phyloP scores from a whole-genome alignment of 2,888 invertebrate genomes.

The Pachycephus smyrnensis region DNA sequence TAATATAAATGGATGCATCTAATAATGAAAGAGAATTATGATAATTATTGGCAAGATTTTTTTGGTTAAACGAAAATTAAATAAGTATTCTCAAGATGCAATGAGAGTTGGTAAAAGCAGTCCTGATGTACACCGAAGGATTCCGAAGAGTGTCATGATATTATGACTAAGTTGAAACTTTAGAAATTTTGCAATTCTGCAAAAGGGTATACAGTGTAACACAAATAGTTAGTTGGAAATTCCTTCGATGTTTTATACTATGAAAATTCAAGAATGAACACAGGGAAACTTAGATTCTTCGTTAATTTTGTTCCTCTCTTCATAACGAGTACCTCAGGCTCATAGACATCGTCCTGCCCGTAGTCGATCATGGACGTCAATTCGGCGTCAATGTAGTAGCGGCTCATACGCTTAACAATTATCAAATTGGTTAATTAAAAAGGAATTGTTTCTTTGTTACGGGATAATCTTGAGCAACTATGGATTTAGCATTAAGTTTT shows the following conservation, averaged over 20 bases:
- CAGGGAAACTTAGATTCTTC: slow-evolving; percentile 16
- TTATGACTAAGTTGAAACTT: background rate
- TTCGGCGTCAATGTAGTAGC: slow-evolving; percentile 85
- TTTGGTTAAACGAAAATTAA: slow-evolving; percentile 1
- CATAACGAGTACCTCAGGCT: slow-evolving; percentile 57
- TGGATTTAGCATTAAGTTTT: background rate
- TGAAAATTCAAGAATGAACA: background rate
- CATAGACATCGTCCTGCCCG: slow-evolving; percentile 71
- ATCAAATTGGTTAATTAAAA: slow-evolving; percentile 16
- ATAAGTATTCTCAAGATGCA: background rate
- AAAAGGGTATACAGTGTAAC: background rate
- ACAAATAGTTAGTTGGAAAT: background rate
- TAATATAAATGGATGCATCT: slow-evolving; percentile 4
- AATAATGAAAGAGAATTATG: slow-evolving; percentile 6
- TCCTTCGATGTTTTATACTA: background rate
- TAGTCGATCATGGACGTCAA: slow-evolving; percentile 81
- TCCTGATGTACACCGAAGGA: background rate
- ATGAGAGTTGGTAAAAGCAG: background rate
- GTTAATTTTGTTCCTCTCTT: slow-evolving; percentile 1
- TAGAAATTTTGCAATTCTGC: background rate
- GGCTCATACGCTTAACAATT: slow-evolving; percentile 79
- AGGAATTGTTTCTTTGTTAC: background rate
- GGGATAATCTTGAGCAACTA: background rate
- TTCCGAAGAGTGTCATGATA: background rate
- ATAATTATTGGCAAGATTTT: background rate